Evolutionary conservation across 2,797 vertebrate genomes (phyloP).

Genomic region (Sebastes oblongus): DNA sequence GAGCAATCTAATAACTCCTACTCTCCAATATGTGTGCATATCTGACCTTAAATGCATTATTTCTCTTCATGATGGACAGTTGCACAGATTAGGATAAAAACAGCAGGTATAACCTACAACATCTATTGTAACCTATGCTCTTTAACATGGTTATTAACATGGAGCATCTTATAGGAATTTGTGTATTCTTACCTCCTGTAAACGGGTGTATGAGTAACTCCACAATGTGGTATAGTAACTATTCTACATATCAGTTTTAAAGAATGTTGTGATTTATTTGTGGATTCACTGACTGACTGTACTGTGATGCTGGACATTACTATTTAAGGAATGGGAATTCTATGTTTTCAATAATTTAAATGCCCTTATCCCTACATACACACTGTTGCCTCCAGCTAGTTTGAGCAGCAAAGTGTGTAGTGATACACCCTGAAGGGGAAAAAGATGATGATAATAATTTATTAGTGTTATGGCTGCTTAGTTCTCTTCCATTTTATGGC

Average conservation of each 20-base stretch:
- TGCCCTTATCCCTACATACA: background rate
- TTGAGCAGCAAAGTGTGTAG: too few species aligned
- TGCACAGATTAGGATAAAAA: background rate
- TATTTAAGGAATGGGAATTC: background rate
- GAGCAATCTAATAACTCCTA: background rate
- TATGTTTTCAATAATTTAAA: background rate
- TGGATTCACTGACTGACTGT: background rate
- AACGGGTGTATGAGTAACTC: background rate
- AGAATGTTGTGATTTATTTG: background rate
- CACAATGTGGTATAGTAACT: background rate
- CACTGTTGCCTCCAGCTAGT: background rate
- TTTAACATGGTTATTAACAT: background rate
- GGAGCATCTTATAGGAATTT: background rate
- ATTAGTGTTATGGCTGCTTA: background rate
- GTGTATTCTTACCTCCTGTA: background rate
- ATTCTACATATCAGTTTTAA: background rate
- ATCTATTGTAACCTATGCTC: background rate
- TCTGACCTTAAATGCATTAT: background rate
- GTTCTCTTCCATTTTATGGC: background rate
- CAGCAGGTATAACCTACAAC: background rate
- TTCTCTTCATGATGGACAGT: background rate
- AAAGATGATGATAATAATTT: background rate
- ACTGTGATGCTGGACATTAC: background rate
- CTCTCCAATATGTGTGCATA: background rate
- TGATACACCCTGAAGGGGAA: background rate